Base-by-base conservation (phyloP, 2,888 invertebrate genomes). In the Tiliacea aurago region DNA sequence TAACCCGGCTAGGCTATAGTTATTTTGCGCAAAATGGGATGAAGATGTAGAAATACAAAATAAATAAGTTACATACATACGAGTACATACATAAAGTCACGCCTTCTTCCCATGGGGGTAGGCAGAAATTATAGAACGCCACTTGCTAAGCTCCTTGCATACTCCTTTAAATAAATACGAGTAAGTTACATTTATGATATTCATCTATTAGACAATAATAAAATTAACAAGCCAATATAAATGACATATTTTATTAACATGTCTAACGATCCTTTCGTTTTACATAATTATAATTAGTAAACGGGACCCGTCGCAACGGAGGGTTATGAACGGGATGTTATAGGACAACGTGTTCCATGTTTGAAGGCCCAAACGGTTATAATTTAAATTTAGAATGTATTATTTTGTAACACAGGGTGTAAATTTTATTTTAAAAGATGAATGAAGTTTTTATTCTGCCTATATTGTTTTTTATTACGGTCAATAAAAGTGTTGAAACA, bases 201-300 rank as follows among this genome's bases (percentile, higher is more conserved):
- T 5, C 6, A 5, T 33, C 55, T 64, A 33, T 33, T n/a, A 55
- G 20, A 37, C 9, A 59, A 37, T 64, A 49, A 49, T 51, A 66
- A 68, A 49, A 62, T 62, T 61, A 76, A 73, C 23, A 69, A 67
- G 84, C 84, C 83, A 89, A 90, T 92, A 90, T 90, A 90, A 90
- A 89, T 88, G 86, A 81, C 85, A 86, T 76, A 79, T 89, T 89
- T 91, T 92, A 93, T 92, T 91, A 91, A 88, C 88, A 88, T 89
- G 90, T 87, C 37, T 69, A 84, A 78, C 66, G 68, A 73, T 62
- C 70, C 75, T 70, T 68, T 68, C 45, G 90, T 87, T 89, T 89
- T 81, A 89, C 90, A 89, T 88, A 89, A 91, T 93, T 92, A 91
- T 93, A 93, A 94, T 94, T 92, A 91, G 88, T 85, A 83, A 55